These are phyloP conservation scores for Xanthorhoe spadicearia DNA, from an alignment of 2,888 invertebrate genomes.

Conservation along the genomic window DNA sequence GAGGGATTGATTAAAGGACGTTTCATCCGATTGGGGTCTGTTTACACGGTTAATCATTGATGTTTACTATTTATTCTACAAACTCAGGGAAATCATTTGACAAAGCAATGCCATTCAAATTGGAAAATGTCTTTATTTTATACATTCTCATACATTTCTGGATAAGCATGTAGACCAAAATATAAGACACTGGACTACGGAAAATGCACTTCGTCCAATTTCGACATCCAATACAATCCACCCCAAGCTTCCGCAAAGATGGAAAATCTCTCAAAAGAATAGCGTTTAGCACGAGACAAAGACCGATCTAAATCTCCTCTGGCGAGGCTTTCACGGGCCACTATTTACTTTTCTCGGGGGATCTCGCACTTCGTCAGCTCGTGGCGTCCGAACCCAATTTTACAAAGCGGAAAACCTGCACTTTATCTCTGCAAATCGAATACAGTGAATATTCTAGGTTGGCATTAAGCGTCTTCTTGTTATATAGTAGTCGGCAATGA, in stretches of 20 bases:
- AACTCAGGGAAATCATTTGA: neutral
- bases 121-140: neutral
- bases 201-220: slow-evolving; percentile 64
- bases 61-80: neutral
- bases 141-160: slow-evolving; percentile 3
- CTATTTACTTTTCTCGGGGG: slow-evolving; percentile 79
- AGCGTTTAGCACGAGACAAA: slow-evolving; percentile 81
- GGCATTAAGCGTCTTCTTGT: slow-evolving; percentile 56
- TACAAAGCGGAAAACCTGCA: slow-evolving; percentile 63
- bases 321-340: slow-evolving; percentile 70
- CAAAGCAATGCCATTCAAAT: neutral
- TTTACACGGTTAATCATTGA: slow-evolving; percentile 14
- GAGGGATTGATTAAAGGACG: slow-evolving; percentile 53
- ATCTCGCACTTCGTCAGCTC: slow-evolving; percentile 65
- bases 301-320: slow-evolving; percentile 78
- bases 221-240: slow-evolving; percentile 71
- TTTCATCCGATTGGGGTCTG: slow-evolving; percentile 31
- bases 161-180: slow-evolving; percentile 22
- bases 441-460: slow-evolving; percentile 58
- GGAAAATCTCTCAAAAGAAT: slow-evolving; percentile 82
- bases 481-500: slow-evolving; percentile 59
- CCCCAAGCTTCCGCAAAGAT: slow-evolving; percentile 70
- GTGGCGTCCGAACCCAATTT: slow-evolving; percentile 64
- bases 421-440: slow-evolving; percentile 54
- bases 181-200: slow-evolving; percentile 46